phyloP scores from a whole-genome alignment of 2,113 vertebrate species.

The Anarrhichthys ocellatus region DNA sequence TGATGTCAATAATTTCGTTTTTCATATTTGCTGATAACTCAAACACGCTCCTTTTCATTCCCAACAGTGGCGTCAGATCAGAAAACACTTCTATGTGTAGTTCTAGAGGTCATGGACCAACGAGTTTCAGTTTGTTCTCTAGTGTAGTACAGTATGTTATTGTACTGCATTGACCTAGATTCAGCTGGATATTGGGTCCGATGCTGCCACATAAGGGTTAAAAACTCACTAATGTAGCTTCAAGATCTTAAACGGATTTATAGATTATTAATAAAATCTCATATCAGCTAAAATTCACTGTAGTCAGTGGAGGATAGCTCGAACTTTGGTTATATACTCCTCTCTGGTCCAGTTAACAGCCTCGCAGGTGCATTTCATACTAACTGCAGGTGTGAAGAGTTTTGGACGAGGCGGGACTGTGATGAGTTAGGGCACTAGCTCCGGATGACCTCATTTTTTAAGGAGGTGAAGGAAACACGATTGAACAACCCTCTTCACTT shows the following conservation, averaged over 20 bases:
- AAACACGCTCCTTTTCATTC: no score
- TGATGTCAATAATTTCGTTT: no score
- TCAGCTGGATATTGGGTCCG: constrained; percentile 4
- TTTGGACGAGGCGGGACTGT: constrained; percentile 10
- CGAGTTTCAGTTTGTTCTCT: neutral
- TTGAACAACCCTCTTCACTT: constrained; percentile 49
- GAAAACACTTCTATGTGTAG: neutral
- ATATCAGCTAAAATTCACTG: neutral
- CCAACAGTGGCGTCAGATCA: no score
- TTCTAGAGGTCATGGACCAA: neutral
- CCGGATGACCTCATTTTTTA: constrained; percentile 42
- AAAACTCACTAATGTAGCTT: constrained; percentile 2
- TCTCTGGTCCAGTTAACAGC: constrained; percentile 21
- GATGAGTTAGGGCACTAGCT: constrained; percentile 11
- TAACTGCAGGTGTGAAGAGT: neutral
- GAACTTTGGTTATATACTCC: neutral
- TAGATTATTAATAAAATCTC: neutral
- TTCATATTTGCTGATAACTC: no score
- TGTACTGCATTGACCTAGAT: constrained; percentile 17
- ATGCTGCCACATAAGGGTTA: neutral
- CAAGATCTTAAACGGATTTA: neutral
- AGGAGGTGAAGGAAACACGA: constrained; percentile 46
- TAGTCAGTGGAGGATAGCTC: neutral
- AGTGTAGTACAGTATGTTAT: neutral
- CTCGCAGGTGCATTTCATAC: constrained; percentile 6